phyloP scores from a whole-genome alignment of 2,113 vertebrate genomes.

The Eretmochelys imbricata region DNA sequence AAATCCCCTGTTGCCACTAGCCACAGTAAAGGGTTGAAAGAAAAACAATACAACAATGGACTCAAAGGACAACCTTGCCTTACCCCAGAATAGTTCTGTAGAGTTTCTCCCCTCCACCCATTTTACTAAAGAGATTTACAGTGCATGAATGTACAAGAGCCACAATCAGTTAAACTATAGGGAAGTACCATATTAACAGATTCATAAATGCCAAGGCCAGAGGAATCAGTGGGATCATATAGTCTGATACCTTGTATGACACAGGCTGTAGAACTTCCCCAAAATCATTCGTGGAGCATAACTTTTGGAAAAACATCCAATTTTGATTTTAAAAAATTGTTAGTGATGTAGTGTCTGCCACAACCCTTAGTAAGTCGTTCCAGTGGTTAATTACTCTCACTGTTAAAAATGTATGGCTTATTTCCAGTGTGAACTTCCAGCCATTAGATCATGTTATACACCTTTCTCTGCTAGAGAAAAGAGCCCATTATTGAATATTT shows the following conservation, averaged over 20 bases:
- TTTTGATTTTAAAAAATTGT: neutral
- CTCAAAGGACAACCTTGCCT: neutral
- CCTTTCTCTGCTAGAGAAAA: neutral
- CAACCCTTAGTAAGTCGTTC: neutral
- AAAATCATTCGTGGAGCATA: neutral
- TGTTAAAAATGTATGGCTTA: neutral
- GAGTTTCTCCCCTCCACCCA: neutral
- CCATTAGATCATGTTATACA: neutral
- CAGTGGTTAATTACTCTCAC: neutral
- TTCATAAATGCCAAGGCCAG: neutral
- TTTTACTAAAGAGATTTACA: neutral
- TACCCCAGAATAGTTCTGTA: neutral
- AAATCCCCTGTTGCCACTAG: neutral
- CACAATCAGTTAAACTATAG: neutral
- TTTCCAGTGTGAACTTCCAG: neutral
- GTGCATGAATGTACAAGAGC: neutral
- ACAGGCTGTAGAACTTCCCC: neutral
- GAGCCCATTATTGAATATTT: neutral
- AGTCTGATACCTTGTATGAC: neutral
- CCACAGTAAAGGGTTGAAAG: neutral
- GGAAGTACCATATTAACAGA: neutral
- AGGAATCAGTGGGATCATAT: neutral
- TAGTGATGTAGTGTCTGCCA: neutral
- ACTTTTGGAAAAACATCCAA: neutral
- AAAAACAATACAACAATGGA: neutral